Base-by-base conservation (phyloP, 2,113 vertebrate genomes). In the Seriola dumerili region DNA sequence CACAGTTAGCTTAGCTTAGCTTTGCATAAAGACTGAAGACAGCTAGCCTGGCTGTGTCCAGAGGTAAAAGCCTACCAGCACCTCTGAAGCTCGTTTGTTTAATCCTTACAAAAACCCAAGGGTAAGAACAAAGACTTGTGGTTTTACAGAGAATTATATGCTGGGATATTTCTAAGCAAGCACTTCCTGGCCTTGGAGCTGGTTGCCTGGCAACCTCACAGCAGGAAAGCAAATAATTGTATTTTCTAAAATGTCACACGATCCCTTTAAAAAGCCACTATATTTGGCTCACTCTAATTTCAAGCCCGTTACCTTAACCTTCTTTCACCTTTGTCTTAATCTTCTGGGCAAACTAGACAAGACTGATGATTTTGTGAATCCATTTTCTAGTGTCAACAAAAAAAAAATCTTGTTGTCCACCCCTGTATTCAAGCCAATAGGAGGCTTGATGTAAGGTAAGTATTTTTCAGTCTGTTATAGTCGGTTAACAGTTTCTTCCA, bases 381-480 rank as follows among this genome's bases (percentile, higher is more conserved):
- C 12, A 13, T 46, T 73, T 67, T 67, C 16, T 68, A n/a, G 3
- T 32, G 29, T 52, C 4, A 12, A 40, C 32, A 40, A 57, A 48
- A 64, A 34, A 9, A 64, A 42, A 23, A 40, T 12, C n/a, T 25
- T 57, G n/a, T 17, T 38, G 14, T 3, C 40, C 29, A 44, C 40
- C 11, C 34, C 25, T 4, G 55, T 21, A 59, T 44, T 69, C 10
- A 12, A 19, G 29, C 16, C 21, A 57, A 36, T 7, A 14, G 46
- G 23, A 52, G 58, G 50, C 38, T 61, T 55, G 38, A 48, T 67
- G 36, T 36, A 50, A 25, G 10, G 13, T 14, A 58, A 38, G 44
- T 61, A 11, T 29, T 75, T 55, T 76, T 63, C 8, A 70, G 36
- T 55, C 82, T 63, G 40, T 32, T 10, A 25, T 44, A 5, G 44